A percentile compares a stretch with the other conserved stretches of the same genome.
Evolutionary conservation across 1,140 invertebrate species (phyloP).

Genomic region (Acromyrmex charruanus): DNA sequence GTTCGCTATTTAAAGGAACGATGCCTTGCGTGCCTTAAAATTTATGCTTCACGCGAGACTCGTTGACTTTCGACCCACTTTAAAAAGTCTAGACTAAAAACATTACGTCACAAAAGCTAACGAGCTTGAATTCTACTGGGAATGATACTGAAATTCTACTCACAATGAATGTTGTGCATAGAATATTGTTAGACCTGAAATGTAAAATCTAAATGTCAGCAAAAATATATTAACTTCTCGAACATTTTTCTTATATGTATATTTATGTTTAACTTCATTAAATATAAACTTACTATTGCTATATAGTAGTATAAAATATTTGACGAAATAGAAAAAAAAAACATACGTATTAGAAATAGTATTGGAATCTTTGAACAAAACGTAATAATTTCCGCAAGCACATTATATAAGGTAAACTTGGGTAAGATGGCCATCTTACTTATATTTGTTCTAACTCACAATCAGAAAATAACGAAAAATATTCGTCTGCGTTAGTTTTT

Average conservation of each 20-base stretch:
- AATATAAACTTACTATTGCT: background rate
- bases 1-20: conserved; percentile 60
- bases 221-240: conserved; percentile 10
- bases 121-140: background rate
- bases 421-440: too few species aligned
- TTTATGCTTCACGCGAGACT: conserved; percentile 41
- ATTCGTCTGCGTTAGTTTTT: background rate
- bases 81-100: conserved; percentile 27
- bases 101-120: conserved; percentile 4
- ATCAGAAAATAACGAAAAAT: conserved; percentile 3
- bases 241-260: background rate
- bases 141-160: background rate
- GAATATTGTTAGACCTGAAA: background rate
- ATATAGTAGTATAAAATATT: background rate
- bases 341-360: background rate
- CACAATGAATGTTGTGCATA: background rate
- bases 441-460: background rate
- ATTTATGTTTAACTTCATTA: conserved; percentile 6
- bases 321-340: background rate
- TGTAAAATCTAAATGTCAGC: background rate
- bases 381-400: background rate
- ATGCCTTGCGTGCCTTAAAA: conserved; percentile 31
- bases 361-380: background rate
- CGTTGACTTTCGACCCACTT: conserved; percentile 47
- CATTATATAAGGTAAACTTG: background rate